A percentile compares a stretch with the other conserved stretches of the same genome.
These are phyloP conservation scores for Acrobasis consociella DNA, from an alignment of 2,888 invertebrate genomes.

Conservation along the genomic window DNA sequence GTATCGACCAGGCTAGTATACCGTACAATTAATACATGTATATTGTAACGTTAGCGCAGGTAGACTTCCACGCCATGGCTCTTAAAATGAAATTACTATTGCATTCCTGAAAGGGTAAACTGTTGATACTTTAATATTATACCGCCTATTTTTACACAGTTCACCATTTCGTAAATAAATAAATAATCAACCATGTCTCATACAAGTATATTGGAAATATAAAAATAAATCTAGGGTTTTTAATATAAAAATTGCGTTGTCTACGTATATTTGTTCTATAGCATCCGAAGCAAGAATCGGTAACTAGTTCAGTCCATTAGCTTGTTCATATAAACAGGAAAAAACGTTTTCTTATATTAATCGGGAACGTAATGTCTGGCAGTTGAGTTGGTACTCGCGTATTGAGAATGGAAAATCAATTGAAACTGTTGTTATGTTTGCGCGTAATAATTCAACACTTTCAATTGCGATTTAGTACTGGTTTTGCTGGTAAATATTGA, in stretches of 20 bases:
- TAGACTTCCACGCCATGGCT: no score
- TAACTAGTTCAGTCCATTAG: slow-evolving; percentile 21
- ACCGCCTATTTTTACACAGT: no score
- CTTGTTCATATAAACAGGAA: slow-evolving; percentile 18
- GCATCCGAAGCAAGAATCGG: slow-evolving; percentile 13
- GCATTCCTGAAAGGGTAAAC: no score
- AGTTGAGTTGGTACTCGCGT: slow-evolving; percentile 3
- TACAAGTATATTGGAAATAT: no score
- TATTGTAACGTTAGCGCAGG: no score
- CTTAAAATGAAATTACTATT: no score
- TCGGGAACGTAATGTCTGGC: slow-evolving; percentile 2
- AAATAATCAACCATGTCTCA: no score
- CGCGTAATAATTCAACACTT: not conserved
- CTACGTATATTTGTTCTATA: not conserved
- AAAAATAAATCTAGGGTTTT: no score
- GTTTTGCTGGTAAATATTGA: not conserved
- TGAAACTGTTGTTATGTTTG: not conserved
- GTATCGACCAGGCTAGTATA: no score
- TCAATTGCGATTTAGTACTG: not conserved
- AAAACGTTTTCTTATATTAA: slow-evolving; percentile 18
- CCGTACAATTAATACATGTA: no score
- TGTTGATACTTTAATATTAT: no score
- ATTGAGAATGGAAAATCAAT: slow-evolving; percentile 1
- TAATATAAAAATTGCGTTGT: not conserved
- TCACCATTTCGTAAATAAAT: no score